Conservation (phyloP, 2,888 invertebrate genomes). For the Eupithecia insigniata region DNA sequence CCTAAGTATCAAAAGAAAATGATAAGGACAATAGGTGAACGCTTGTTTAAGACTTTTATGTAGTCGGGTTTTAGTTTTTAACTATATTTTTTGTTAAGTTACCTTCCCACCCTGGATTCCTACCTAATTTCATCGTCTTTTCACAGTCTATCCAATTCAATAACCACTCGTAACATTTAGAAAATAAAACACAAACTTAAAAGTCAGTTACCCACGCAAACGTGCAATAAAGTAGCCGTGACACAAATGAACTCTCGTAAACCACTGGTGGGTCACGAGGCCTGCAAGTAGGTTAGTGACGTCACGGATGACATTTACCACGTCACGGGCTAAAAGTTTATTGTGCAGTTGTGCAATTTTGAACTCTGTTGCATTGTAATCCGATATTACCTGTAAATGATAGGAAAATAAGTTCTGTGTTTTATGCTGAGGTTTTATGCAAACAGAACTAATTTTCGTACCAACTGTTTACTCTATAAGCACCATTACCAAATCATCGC, state of each 20-base stretch:
- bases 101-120: no score
- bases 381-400: no score
- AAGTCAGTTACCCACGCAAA: slow-evolving; percentile 14
- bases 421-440: no score
- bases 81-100: no score
- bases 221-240: slow-evolving; percentile 27
- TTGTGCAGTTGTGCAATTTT: not conserved
- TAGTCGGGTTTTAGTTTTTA: no score
- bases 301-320: slow-evolving; percentile 56
- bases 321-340: slow-evolving; percentile 44
- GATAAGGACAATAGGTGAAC: no score
- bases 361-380: not conserved
- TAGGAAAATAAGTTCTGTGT: not conserved
- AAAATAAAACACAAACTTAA: slow-evolving; percentile 14
- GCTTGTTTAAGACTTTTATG: no score
- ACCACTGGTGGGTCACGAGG: slow-evolving; percentile 47
- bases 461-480: no score
- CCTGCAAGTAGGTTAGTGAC: slow-evolving; percentile 59
- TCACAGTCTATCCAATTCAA: not conserved
- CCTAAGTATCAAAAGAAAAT: no score
- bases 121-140: no score
- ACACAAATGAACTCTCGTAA: slow-evolving; percentile 38
- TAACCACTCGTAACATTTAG: not conserved
- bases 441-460: not conserved
- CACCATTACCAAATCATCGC: no score